A percentile compares a stretch with the other conserved stretches of the same genome.
These are phyloP conservation scores for Drosophila vallismaia DNA, from an alignment of 2,888 invertebrate genomes.

Conservation along the genomic window DNA sequence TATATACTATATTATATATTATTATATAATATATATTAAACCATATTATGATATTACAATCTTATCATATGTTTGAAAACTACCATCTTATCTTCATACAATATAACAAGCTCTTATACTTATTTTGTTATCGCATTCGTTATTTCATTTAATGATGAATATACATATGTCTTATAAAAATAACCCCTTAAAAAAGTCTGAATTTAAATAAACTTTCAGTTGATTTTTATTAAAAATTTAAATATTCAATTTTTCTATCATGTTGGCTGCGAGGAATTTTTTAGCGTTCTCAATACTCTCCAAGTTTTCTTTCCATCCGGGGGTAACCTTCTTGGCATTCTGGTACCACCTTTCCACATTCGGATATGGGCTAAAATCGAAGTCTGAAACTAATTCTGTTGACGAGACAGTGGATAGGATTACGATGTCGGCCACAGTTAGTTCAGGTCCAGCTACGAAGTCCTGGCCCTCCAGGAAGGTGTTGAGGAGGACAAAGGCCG, in stretches of 20 bases:
- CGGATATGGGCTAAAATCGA: conserved; percentile 88
- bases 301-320: conserved; percentile 86
- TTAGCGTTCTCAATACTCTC: conserved; percentile 85
- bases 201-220: not conserved
- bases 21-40: too few species aligned
- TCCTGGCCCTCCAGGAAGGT: conserved; percentile 88
- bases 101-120: not conserved
- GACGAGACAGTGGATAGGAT: conserved; percentile 88
- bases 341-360: conserved; percentile 88
- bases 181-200: too few species aligned
- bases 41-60: too few species aligned
- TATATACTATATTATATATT: not conserved
- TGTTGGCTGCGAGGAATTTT: conserved; percentile 42
- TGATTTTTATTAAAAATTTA: not conserved
- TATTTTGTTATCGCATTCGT: not conserved
- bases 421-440: conserved; percentile 91
- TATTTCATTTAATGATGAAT: not conserved
- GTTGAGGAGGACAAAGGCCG: conserved; percentile 88
- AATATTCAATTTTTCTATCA: not conserved
- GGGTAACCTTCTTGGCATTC: conserved; percentile 85
- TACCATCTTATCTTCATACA: not conserved
- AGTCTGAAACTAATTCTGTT: conserved; percentile 86
- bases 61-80: not conserved
- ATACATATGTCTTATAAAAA: too few species aligned
- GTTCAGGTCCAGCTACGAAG: conserved; percentile 88